Conservation (phyloP, 2,888 invertebrate genomes). For the Stenichneumon culpator region DNA sequence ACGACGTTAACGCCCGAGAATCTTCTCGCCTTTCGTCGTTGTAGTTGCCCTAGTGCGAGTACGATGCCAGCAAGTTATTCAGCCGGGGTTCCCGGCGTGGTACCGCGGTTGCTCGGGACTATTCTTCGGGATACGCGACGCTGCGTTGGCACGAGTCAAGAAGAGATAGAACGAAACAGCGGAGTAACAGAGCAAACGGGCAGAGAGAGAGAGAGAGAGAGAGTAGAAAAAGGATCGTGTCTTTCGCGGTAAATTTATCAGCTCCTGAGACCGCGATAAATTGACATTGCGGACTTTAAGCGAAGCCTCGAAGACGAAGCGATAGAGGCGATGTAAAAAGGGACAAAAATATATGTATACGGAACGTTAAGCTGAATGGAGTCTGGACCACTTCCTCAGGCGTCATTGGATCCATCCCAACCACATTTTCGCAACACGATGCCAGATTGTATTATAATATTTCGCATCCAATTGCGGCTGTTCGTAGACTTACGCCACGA, state of each 20-base stretch:
- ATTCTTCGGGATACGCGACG: conserved; percentile 38
- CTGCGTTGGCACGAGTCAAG: conserved; percentile 26
- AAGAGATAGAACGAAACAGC: conserved; percentile 23
- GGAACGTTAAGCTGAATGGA: neutral
- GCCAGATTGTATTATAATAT: neutral
- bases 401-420: neutral
- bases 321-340: conserved; percentile 6
- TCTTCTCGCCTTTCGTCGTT: conserved; percentile 49
- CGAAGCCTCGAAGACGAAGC: conserved; percentile 22
- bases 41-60: conserved; percentile 45
- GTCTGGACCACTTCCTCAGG: neutral
- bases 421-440: neutral
- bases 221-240: conserved; percentile 12
- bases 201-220: conserved; percentile 10
- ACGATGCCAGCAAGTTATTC: conserved; percentile 34
- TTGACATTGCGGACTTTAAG: conserved; percentile 46
- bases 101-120: conserved; percentile 33
- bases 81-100: conserved; percentile 2
- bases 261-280: conserved; percentile 48
- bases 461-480: neutral
- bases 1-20: conserved; percentile 58
- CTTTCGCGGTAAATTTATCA: conserved; percentile 58
- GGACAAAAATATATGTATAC: neutral
- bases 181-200: conserved; percentile 6
- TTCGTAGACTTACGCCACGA: neutral